Base-by-base conservation (phyloP, 2,888 invertebrate species). In the Hypselothyrea guttata region DNA sequence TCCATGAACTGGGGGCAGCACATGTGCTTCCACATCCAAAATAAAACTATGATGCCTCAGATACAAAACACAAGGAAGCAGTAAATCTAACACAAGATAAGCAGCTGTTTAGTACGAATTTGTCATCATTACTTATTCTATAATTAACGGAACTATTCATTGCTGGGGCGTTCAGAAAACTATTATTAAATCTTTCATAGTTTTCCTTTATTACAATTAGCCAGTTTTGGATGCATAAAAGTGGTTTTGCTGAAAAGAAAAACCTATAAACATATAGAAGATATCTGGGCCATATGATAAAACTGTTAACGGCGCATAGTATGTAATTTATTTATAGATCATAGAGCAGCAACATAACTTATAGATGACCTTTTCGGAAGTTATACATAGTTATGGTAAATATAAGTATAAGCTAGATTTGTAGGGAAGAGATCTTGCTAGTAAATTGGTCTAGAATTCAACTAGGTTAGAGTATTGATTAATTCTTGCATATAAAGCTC, bases 371-470 rank as follows among this genome's bases (percentile, higher is more conserved):
- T 30, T 30, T 30, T 40, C 33, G 30, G 44, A 40, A 58, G 41
- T 38, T 34, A 52, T 44, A 34, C 35, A 37, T 15, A 30, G 37
- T 9, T 42, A 2, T 46, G 1, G 9, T 42, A 27, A 12, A 35
- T 15, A 13, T 18, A 22, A 22, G 22, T 22, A 22, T 44, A 31
- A 33, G 27, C 48, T 31, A 27, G n/a, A 3, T 59, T 51, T 71
- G 41, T 37, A 46, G 35, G 38, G 44, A 30, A 53, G 52, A 34
- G 37, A 49, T 71, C 27, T 15, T 35, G 56, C 46, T 49, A 30
- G 54, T 81, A 74, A 77, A 78, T 81, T 78, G 74, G 84, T 84
- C 77, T 78, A 78, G 58, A 68, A 58, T 73, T 74, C 42, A 61
- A 79, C 73, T 77, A 79, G 38, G 48, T 59, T 46, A 7, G 42